Base-by-base conservation (phyloP, 2,797 vertebrate species). In the Catamblyrhynchus diadema region DNA sequence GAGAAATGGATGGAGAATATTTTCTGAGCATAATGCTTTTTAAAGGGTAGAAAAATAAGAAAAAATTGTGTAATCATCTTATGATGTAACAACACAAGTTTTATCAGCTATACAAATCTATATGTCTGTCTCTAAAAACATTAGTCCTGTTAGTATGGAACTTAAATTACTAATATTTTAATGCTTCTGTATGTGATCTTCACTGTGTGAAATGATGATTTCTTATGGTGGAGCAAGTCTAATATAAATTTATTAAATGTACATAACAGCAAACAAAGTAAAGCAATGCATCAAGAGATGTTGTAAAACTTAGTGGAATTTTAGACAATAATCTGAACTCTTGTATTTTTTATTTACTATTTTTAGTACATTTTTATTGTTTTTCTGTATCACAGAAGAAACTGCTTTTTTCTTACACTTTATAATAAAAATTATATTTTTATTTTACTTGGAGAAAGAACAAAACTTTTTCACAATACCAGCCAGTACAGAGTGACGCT, bases 1-100 rank as follows among this genome's bases (percentile, higher is more conserved):
- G 14, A 69, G 62, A 95, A 75, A 78, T 45, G 56, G 16, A 65
- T 65, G 27, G 15, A 64, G 27, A 77, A 11, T 71, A 28, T 82
- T 93, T 88, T 90, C 24, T 88, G 80, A 92, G 45, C 4, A 71
- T 15, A 92, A 67, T 8, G 14, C 3, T 48, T 20, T 39, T 24
- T 47, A 81, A 91, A 88, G 27, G 8, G 17, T 21, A 91, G 37
- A 87, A 86, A 95, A 88, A 60, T 69, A 90, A 57, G 19, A 73
- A 88, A 57, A 96, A 95, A 71, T 41, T 37, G 5, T 71, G 41
- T 72, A 69, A 88, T 79, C 10, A 91, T 81, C 79, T 51, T 86
- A 37, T 45, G 5, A 65, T 91, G 45, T 92, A 95, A 94, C 2
- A 11, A 78, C n/a, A 78, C 2, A 70, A 2, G 5, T 81, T 87